Percentiles rank a stretch among this genome's conserved stretches.
Evolutionary conservation across 2,888 invertebrate genomes (phyloP).

Genomic region (Caradrina kadenii): DNA sequence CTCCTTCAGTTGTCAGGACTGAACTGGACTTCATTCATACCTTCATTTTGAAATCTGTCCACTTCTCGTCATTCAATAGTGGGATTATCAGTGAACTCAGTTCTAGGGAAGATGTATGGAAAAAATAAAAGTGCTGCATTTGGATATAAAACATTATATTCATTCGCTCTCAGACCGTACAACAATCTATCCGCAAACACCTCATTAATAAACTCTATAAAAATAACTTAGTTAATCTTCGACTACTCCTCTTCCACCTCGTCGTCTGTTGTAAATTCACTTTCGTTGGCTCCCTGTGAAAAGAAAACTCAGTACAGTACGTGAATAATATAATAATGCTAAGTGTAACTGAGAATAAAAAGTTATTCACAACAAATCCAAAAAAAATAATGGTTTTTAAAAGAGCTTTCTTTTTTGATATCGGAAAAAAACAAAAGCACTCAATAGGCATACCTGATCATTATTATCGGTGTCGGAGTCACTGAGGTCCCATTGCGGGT

Average conservation of each 20-base stretch:
- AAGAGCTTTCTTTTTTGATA: no score
- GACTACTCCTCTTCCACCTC: constrained; percentile 91
- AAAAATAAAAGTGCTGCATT: constrained; percentile 62
- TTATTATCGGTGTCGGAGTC: constrained; percentile 96
- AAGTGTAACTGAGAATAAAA: not conserved
- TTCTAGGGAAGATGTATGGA: constrained; percentile 4
- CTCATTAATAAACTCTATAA: constrained; percentile 88
- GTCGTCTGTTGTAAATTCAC: constrained; percentile 92
- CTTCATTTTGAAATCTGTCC: not conserved
- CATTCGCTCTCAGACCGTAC: constrained; percentile 83
- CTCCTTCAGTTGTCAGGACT: not conserved
- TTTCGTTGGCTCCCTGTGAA: constrained; percentile 90
- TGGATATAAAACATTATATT: constrained; percentile 88
- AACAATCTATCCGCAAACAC: constrained; percentile 79
- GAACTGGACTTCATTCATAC: not conserved
- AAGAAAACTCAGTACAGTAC: constrained; percentile 39
- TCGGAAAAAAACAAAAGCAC: not conserved
- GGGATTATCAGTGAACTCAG: not conserved
- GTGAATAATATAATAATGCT: not conserved
- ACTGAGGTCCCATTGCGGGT: constrained; percentile 99
- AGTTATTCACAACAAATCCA: not conserved
- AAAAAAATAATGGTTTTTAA: not conserved
- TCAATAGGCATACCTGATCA: constrained; percentile 80
- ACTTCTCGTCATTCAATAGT: constrained; percentile 7
- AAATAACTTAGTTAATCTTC: constrained; percentile 85